Evolutionary conservation across 2,113 vertebrate genomes (phyloP).

Genomic region (Bettongia penicillata): DNA sequence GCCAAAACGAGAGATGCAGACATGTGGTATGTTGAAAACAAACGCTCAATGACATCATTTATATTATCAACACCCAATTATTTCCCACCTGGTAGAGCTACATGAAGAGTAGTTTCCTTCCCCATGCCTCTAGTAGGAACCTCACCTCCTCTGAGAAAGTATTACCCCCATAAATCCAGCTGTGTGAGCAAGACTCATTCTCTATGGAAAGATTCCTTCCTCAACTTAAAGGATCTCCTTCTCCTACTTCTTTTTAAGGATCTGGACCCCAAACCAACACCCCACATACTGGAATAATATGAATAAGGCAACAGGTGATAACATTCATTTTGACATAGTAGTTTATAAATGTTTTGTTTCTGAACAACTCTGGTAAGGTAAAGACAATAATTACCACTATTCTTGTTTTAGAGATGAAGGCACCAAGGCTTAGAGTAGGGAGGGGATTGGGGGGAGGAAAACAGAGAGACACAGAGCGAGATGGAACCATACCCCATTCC

Average conservation of each 20-base stretch:
- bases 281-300: not conserved
- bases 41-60: not conserved
- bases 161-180: not conserved
- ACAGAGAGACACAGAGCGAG: too few species aligned
- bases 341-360: not conserved
- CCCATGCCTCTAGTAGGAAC: not conserved
- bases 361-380: not conserved
- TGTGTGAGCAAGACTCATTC: not conserved
- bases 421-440: not conserved
- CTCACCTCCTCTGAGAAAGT: not conserved
- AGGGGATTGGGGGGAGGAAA: too few species aligned
- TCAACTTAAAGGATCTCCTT: not conserved
- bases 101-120: not conserved
- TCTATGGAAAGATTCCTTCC: not conserved
- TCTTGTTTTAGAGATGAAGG: not conserved
- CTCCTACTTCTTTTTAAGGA: not conserved
- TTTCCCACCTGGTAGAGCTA: not conserved
- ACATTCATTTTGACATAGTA: not conserved
- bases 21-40: constrained; percentile 30
- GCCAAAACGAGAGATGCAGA: constrained; percentile 26
- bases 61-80: constrained; percentile 10
- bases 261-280: not conserved
- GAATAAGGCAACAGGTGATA: not conserved
- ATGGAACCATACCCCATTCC: not conserved
- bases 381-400: not conserved